Conservation (phyloP, 1,140 invertebrate genomes). For the Pygmarrhopalites habei region DNA sequence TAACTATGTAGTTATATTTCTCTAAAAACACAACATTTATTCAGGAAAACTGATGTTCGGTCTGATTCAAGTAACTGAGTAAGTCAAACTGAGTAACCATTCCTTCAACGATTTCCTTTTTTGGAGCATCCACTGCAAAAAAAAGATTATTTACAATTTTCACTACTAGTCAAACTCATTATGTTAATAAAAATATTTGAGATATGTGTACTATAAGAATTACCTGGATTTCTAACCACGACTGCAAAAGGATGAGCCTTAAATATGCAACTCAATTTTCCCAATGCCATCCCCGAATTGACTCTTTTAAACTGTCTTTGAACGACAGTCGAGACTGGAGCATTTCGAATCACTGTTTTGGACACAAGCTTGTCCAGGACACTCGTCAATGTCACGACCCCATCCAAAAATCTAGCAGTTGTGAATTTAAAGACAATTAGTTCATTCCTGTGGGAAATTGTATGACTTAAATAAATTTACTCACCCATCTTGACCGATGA, state of each 20-base stretch:
- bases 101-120: neutral
- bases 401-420: constrained; percentile 53
- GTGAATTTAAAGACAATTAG: neutral
- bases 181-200: too few relatives aligned
- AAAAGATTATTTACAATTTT: neutral
- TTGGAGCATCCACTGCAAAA: neutral
- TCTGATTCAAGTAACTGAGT: neutral
- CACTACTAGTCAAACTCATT: too few relatives aligned
- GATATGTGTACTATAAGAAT: too few relatives aligned
- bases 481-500: constrained; percentile 57
- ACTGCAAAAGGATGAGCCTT: constrained; percentile 46
- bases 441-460: neutral
- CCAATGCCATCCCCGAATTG: constrained; percentile 55
- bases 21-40: too few relatives aligned
- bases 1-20: too few relatives aligned
- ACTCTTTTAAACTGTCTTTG: constrained; percentile 68
- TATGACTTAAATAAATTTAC: constrained; percentile 10
- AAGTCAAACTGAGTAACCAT: neutral
- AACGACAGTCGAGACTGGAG: constrained; percentile 57
- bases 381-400: constrained; percentile 64
- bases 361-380: constrained; percentile 63
- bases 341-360: constrained; percentile 53
- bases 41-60: too few relatives aligned
- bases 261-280: constrained; percentile 65
- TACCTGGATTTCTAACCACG: constrained; percentile 16